A percentile compares a stretch with the other conserved stretches of the same genome.
Evolutionary conservation across 2,113 vertebrate genomes (phyloP).

Genomic region (Empidonax traillii): DNA sequence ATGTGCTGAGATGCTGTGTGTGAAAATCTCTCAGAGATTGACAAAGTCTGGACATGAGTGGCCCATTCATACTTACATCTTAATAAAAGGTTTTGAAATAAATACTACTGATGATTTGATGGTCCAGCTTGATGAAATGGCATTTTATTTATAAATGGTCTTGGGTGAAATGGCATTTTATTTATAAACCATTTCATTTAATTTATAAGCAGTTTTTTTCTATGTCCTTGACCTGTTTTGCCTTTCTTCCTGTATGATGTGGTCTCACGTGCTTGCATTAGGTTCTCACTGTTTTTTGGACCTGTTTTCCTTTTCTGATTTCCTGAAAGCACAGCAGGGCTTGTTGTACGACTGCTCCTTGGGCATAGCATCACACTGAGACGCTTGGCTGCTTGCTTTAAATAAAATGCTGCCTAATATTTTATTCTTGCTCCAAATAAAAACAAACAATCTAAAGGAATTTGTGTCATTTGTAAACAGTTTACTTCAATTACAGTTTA

Average conservation of each 20-base stretch:
- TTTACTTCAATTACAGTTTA: not conserved
- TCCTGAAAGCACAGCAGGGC: not conserved
- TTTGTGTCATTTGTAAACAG: not conserved
- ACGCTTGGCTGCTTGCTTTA: conserved; percentile 4
- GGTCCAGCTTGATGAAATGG: not conserved
- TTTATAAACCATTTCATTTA: not conserved
- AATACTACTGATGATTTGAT: not conserved
- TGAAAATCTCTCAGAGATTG: not conserved
- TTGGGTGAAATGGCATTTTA: not conserved
- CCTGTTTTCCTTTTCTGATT: not conserved
- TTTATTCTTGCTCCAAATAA: not conserved
- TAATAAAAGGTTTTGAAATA: not conserved
- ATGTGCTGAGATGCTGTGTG: fast-evolving
- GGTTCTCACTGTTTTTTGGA: not conserved
- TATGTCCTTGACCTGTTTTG: not conserved
- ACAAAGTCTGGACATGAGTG: not conserved
- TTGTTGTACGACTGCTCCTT: not conserved
- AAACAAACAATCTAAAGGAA: not conserved
- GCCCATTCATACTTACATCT: not conserved
- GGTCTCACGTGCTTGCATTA: not conserved
- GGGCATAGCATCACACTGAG: not conserved
- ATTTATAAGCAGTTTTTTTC: not conserved
- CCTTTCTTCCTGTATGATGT: not conserved
- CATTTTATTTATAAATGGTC: too few relatives aligned
- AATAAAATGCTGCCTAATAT: not conserved